These are phyloP conservation scores for Neopipo cinnamomea DNA, from an alignment of 2,113 vertebrate genomes.

Conservation along the genomic window DNA sequence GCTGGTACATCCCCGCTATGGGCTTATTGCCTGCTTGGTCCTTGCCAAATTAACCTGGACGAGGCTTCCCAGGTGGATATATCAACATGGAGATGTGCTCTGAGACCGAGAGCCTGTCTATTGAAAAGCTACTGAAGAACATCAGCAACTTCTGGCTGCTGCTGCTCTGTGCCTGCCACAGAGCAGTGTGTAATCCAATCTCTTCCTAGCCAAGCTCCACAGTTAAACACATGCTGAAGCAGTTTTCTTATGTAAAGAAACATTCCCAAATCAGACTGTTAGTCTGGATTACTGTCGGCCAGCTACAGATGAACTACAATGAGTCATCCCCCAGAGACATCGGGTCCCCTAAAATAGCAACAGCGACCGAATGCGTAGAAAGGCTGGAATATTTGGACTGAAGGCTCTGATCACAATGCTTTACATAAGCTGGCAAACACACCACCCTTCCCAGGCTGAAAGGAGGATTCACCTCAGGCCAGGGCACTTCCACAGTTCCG, in stretches of 20 bases:
- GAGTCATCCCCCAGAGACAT: conserved; percentile 55
- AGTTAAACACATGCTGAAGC: neutral
- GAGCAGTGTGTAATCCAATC: neutral
- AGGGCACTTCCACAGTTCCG: neutral
- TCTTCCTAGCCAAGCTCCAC: neutral
- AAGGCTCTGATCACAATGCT: neutral
- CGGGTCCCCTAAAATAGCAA: conserved; percentile 60
- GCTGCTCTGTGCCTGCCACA: accelerated
- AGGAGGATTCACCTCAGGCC: neutral
- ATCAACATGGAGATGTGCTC: neutral
- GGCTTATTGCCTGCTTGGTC: neutral
- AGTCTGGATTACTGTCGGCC: conserved; percentile 28
- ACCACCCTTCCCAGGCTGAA: neutral
- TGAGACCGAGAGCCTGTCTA: accelerated
- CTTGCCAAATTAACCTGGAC: neutral
- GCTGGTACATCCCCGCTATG: accelerated
- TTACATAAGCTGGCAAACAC: neutral
- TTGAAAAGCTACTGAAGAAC: neutral
- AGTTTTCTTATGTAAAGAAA: neutral
- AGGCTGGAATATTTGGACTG: neutral
- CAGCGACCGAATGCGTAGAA: conserved; percentile 40
- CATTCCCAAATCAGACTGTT: neutral
- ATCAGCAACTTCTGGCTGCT: neutral
- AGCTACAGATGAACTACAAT: conserved; percentile 49
- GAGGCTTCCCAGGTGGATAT: neutral